A percentile compares a stretch with the other conserved stretches of the same genome.
These are phyloP conservation scores for Suricata suricatta DNA, from an alignment of 2,113 vertebrate species.

Conservation along the genomic window DNA sequence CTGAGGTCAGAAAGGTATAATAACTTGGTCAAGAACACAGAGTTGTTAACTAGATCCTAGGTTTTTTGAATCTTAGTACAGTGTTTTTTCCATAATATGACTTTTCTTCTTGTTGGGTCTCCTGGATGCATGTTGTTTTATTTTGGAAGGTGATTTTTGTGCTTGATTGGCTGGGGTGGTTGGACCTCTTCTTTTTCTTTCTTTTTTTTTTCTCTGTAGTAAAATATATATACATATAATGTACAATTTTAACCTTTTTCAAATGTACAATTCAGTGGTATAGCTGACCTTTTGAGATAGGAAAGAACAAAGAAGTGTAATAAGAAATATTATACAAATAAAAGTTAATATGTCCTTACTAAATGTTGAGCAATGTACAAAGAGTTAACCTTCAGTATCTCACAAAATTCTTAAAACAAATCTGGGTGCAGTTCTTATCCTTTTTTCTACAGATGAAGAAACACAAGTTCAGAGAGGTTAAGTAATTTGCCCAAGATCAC, in stretches of 20 bases:
- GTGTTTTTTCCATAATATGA: not conserved
- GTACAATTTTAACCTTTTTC: not conserved
- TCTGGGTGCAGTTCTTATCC: not conserved
- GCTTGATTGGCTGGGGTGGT: not conserved
- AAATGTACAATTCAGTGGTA: not conserved
- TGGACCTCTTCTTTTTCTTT: not conserved
- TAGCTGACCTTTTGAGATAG: not conserved
- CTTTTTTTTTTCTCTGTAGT: not conserved
- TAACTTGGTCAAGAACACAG: not conserved
- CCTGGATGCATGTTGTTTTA: not conserved
- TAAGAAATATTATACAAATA: conserved; percentile 25
- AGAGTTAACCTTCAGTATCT: not conserved
- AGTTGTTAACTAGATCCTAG: not conserved
- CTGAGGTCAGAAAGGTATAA: not conserved
- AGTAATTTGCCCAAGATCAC: not conserved
- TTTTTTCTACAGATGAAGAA: conserved; percentile 6
- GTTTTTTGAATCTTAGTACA: not conserved
- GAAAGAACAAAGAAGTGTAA: not conserved
- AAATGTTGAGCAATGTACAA: not conserved
- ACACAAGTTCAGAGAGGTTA: conserved; percentile 6
- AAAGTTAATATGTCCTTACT: not conserved
- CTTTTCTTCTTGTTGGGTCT: not conserved
- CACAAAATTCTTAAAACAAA: conserved; percentile 7
- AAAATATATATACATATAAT: not conserved
- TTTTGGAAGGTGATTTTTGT: not conserved